Evolutionary conservation across 2,113 vertebrate genomes (phyloP), one percentile per base, ranked within the genome.

Genomic region (Brachionichthys hirsutus): DNA sequence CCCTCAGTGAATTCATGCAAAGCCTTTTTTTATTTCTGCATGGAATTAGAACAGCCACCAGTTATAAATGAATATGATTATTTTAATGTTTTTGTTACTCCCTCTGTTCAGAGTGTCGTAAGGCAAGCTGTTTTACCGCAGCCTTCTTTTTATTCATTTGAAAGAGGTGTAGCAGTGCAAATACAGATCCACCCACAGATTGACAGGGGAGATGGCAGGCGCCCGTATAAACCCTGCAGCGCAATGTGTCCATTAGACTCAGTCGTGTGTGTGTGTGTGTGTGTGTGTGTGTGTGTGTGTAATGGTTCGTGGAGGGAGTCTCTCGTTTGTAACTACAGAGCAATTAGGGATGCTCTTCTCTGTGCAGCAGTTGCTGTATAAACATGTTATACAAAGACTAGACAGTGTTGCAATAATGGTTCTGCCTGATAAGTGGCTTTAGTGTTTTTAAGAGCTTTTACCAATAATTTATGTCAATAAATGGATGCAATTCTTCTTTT

Each of bases 191-290:
- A 44, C 63, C 81, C 73, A 67, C 84, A 62, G 65, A 40, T 12
- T 68, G 58, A 73, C 43, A 46, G 47, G 68, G 69, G 55, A 68
- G 70, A 76, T 82, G 81, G 83, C 81, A 80, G 71, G 63, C 55
- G 42, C 83, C 80, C 77, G 81, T 40, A 42, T 54, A 67, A 77
- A 78, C 58, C 80, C 62, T 69, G 64, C 70, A 78, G 79, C 63
- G 7, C 65, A 30, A 24, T 49, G 63, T 53, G 77, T 73, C 81
- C 79, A 79, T 82, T 81, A 78, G 61, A 60, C 59, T 51, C 55
- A 45, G 54, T 74, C 49, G 38, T 59, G 45, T 54, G 4, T 12
- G 9, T 53, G 40, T n/a, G 30, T 42, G n/a, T 48, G 11, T 52
- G 47, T 24, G 20, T 58, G 38, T 59, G 45, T 54, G 4, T 12